Conservation (phyloP, 2,888 invertebrate genomes). For the Sabatieria punctata region DNA sequence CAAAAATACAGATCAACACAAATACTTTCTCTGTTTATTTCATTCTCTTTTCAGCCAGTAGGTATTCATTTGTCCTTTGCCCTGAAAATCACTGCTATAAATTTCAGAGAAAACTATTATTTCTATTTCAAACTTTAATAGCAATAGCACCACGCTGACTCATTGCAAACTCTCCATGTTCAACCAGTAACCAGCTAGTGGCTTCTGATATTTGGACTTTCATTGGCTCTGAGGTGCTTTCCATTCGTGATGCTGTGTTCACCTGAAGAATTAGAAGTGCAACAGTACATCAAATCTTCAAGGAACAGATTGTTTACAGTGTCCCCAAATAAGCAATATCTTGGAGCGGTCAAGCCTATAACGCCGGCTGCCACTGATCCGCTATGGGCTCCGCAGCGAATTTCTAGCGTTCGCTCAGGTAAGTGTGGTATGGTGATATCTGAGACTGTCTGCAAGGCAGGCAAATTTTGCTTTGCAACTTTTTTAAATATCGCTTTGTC, state of each 20-base stretch:
- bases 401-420: conserved; percentile 15
- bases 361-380: conserved; percentile 27
- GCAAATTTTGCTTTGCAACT: no score
- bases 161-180: conserved; percentile 18
- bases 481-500: neutral
- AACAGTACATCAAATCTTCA: no score
- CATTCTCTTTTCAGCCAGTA: conserved; percentile 21
- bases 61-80: conserved; percentile 25
- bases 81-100: no score
- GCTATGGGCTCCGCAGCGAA: conserved; percentile 26
- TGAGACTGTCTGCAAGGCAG: no score
- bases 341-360: conserved; percentile 27
- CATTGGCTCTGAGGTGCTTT: no score
- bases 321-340: conserved; percentile 29
- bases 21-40: neutral
- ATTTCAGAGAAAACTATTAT: no score
- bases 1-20: no score
- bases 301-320: conserved; percentile 17
- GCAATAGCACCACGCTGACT: conserved; percentile 21
- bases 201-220: no score
- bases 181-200: no score
- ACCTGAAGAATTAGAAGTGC: no score
- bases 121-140: conserved; percentile 20
- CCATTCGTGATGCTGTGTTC: no score
- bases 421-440: conserved; percentile 21